A percentile compares a stretch with the other conserved stretches of the same genome.
These are phyloP conservation scores for Phalloptychus januarius DNA, from an alignment of 2,797 vertebrate species.

Conservation along the genomic window DNA sequence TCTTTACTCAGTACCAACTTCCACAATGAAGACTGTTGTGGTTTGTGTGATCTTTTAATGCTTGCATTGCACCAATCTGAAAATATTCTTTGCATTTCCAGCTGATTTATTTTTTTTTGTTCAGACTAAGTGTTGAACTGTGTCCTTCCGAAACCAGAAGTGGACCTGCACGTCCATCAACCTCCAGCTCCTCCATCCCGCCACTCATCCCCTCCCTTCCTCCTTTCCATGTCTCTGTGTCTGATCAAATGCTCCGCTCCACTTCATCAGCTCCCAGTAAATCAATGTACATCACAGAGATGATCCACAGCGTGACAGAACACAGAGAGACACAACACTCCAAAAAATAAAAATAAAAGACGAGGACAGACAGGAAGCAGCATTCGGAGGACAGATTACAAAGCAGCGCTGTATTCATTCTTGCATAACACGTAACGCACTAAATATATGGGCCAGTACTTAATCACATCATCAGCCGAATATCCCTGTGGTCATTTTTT, in stretches of 20 bases:
- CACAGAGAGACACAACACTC: conserved; percentile 42
- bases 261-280: conserved; percentile 72
- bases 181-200: background rate
- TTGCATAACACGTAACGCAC: conserved; percentile 1
- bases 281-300: conserved; percentile 70
- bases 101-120: background rate
- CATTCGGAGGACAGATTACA: conserved; percentile 4
- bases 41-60: background rate
- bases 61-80: background rate
- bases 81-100: background rate
- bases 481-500: background rate
- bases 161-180: conserved; percentile 38
- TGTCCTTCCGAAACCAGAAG: background rate
- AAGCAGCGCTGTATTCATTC: background rate
- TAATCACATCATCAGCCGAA: background rate
- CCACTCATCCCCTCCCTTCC: conserved; percentile 6
- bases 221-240: conserved; percentile 25
- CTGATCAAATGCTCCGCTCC: conserved; percentile 68
- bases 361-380: conserved; percentile 19
- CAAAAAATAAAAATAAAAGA: background rate
- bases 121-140: background rate
- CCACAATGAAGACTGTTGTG: background rate
- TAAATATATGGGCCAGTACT: background rate
- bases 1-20: background rate
- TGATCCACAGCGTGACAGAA: conserved; percentile 60